Conservation (phyloP, 1,140 invertebrate species). For the Sitodiplosis mosellana region DNA sequence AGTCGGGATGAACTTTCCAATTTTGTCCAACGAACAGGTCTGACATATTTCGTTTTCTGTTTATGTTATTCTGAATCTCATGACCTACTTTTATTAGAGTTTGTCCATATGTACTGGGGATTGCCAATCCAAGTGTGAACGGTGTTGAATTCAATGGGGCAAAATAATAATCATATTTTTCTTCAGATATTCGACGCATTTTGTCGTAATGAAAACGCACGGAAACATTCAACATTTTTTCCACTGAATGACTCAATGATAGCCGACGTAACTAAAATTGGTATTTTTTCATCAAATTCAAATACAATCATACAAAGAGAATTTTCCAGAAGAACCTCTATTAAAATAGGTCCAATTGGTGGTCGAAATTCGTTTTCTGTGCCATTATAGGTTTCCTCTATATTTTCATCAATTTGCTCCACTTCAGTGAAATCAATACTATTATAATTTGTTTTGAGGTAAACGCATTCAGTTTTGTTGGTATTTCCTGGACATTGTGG, state of each 20-base stretch:
- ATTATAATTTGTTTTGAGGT: conserved; percentile 81
- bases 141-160: conserved; percentile 62
- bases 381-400: conserved; percentile 7
- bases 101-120: conserved; percentile 60
- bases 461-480: neutral
- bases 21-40: conserved; percentile 46
- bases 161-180: conserved; percentile 70
- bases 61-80: conserved; percentile 43
- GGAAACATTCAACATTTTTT: conserved; percentile 40
- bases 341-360: too few species aligned
- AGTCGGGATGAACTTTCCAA: conserved; percentile 76
- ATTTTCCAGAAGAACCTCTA: too few species aligned
- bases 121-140: conserved; percentile 52
- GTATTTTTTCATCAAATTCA: neutral
- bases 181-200: conserved; percentile 59
- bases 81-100: conserved; percentile 54
- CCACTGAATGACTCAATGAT: conserved; percentile 43
- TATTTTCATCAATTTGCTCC: conserved; percentile 61
- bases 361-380: conserved; percentile 12
- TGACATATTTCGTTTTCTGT: conserved; percentile 43
- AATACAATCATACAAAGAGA: too few species aligned
- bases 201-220: conserved; percentile 66
- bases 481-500: too few species aligned
- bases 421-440: conserved; percentile 91
- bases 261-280: too few species aligned